Conservation (phyloP, 2,888 invertebrate species). For the Drosophila suboccidentalis region DNA sequence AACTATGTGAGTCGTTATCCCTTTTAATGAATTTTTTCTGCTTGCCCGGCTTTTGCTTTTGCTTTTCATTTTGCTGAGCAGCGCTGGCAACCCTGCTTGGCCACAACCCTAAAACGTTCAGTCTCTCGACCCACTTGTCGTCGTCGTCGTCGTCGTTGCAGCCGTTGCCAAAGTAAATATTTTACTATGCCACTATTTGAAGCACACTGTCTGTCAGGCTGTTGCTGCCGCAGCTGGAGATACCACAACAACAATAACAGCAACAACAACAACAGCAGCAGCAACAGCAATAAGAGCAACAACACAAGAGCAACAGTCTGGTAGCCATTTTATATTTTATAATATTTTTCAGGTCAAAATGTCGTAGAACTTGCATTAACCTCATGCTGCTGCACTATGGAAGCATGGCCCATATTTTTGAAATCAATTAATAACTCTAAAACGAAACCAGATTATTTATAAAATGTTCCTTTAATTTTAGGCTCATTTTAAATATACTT, state of each 20-base stretch:
- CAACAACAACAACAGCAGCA: slow-evolving; percentile 23
- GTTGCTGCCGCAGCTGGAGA: slow-evolving; percentile 67
- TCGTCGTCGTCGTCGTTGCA: slow-evolving; percentile 47
- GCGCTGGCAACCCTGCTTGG: slow-evolving; percentile 32
- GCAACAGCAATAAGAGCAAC: slow-evolving; percentile 31
- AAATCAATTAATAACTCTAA: no score
- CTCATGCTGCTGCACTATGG: slow-evolving; percentile 39
- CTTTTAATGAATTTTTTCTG: slow-evolving; percentile 80
- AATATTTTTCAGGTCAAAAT: slow-evolving; percentile 81
- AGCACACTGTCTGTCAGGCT: slow-evolving; percentile 76
- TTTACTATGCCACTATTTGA: slow-evolving; percentile 78
- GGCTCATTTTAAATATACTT: no score
- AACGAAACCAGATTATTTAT: no score
- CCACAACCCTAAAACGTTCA: slow-evolving; percentile 16
- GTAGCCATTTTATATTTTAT: slow-evolving; percentile 77
- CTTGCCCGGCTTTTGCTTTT: slow-evolving; percentile 62
- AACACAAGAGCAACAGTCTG: slow-evolving; percentile 67
- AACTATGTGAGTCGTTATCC: slow-evolving; percentile 79
- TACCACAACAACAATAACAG: slow-evolving; percentile 38
- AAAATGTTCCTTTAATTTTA: no score
- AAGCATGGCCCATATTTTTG: no score
- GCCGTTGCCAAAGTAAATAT: slow-evolving; percentile 76
- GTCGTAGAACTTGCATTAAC: slow-evolving; percentile 80
- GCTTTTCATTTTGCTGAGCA: slow-evolving; percentile 46
- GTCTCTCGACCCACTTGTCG: slow-evolving; percentile 22